Percentiles rank a stretch among this genome's conserved stretches.
Conservation (phyloP, 2,797 vertebrate genomes). For the Nannoperca obscura region DNA sequence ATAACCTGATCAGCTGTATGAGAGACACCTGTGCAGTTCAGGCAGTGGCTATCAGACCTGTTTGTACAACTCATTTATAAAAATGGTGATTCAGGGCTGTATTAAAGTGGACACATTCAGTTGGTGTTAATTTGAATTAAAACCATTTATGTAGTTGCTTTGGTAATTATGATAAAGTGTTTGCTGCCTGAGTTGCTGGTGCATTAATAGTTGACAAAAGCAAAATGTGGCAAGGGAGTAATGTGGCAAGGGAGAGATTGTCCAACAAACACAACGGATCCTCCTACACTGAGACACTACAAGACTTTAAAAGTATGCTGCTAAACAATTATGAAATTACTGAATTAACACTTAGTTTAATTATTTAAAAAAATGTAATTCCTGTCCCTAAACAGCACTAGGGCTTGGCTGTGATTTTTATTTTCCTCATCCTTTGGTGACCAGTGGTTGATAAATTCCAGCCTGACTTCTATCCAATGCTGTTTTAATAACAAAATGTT, state of each 20-base stretch:
- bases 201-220: slow-evolving; percentile 23
- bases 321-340: not conserved
- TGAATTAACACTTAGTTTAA: not conserved
- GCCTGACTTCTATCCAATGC: not conserved
- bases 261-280: slow-evolving; percentile 15
- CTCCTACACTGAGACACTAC: not conserved
- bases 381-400: not conserved
- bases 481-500: slow-evolving; percentile 9
- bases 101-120: slow-evolving; percentile 49
- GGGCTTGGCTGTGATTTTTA: not conserved
- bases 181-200: slow-evolving; percentile 20
- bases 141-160: slow-evolving; percentile 34
- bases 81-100: slow-evolving; percentile 28
- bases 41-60: not conserved
- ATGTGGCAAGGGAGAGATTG: slow-evolving; percentile 15
- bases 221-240: too few species aligned
- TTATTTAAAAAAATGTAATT: not conserved
- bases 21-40: slow-evolving; percentile 16
- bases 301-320: not conserved
- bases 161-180: slow-evolving; percentile 57
- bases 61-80: slow-evolving; percentile 31
- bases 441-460: not conserved
- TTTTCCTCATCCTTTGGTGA: not conserved
- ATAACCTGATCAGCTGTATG: slow-evolving; percentile 1
- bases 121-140: slow-evolving; percentile 51